These are phyloP conservation scores for Ochropacha duplaris DNA, from an alignment of 2,888 invertebrate genomes.

Conservation along the genomic window DNA sequence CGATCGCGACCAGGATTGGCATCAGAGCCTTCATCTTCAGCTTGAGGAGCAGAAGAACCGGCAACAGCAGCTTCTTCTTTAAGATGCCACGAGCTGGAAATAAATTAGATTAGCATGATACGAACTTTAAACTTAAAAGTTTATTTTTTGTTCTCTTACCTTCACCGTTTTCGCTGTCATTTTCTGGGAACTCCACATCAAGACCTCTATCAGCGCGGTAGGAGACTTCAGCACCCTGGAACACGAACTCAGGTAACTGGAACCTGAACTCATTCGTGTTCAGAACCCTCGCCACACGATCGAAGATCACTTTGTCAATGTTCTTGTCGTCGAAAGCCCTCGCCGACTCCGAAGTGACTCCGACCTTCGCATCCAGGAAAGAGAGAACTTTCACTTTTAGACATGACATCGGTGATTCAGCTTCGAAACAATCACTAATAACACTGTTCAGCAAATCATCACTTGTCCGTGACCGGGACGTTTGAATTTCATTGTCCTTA, in stretches of 20 bases:
- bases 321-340: constrained; percentile 84
- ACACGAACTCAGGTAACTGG: constrained; percentile 87
- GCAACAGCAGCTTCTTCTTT: constrained; percentile 92
- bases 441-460: constrained; percentile 88
- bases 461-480: constrained; percentile 83
- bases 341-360: constrained; percentile 83
- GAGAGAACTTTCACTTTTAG: constrained; percentile 90
- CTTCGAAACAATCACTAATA: constrained; percentile 88
- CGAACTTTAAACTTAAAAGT: background rate
- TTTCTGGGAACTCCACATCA: constrained; percentile 84
- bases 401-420: constrained; percentile 86
- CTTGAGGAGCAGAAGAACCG: constrained; percentile 90
- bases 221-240: constrained; percentile 86
- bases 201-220: constrained; percentile 87
- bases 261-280: constrained; percentile 89
- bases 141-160: constrained; percentile 54
- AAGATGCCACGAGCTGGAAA: constrained; percentile 88
- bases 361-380: constrained; percentile 88
- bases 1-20: constrained; percentile 90
- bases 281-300: constrained; percentile 87
- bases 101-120: constrained; percentile 9
- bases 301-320: constrained; percentile 89
- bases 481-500: constrained; percentile 81
- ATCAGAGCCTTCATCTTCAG: constrained; percentile 92
- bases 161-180: constrained; percentile 78